Evolutionary conservation across 2,113 vertebrate genomes (phyloP).

Genomic region (Neogobius melanostomus): DNA sequence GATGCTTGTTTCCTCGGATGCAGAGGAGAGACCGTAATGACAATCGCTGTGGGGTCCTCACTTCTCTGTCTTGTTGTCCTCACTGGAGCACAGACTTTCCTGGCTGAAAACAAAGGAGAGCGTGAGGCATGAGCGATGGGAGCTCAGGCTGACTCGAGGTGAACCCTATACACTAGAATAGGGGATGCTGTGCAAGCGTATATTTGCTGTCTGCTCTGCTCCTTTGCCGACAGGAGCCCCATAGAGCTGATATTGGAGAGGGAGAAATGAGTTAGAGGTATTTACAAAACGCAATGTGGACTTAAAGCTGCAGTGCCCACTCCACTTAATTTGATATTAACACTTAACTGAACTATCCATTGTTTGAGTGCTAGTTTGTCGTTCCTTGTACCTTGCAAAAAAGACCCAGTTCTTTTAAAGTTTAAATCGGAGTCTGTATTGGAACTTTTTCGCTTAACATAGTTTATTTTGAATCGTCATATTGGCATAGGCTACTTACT

Average conservation of each 20-base stretch:
- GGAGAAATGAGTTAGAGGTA: conserved; percentile 67
- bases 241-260: conserved; percentile 60
- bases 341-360: conserved; percentile 23
- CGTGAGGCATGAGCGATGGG: conserved; percentile 29
- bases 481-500: background rate
- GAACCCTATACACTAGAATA: conserved; percentile 47
- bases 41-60: conserved; percentile 11
- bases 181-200: conserved; percentile 37
- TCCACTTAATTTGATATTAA: conserved; percentile 20
- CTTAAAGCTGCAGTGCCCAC: conserved; percentile 72
- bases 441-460: conserved; percentile 45
- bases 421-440: conserved; percentile 1
- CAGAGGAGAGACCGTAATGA: conserved; percentile 66
- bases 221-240: conserved; percentile 33
- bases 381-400: too few species aligned
- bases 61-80: conserved; percentile 30
- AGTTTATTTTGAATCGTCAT: conserved; percentile 7
- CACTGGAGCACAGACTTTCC: conserved; percentile 48
- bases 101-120: conserved; percentile 68
- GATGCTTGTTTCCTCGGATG: conserved; percentile 65
- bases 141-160: conserved; percentile 43
- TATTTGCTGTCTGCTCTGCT: conserved; percentile 38
- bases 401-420: background rate
- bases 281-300: conserved; percentile 62
- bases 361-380: background rate